Evolutionary conservation across 2,113 vertebrate species (phyloP), one percentile per base, ranked within the genome.

Genomic region (Vulpes lagopus): DNA sequence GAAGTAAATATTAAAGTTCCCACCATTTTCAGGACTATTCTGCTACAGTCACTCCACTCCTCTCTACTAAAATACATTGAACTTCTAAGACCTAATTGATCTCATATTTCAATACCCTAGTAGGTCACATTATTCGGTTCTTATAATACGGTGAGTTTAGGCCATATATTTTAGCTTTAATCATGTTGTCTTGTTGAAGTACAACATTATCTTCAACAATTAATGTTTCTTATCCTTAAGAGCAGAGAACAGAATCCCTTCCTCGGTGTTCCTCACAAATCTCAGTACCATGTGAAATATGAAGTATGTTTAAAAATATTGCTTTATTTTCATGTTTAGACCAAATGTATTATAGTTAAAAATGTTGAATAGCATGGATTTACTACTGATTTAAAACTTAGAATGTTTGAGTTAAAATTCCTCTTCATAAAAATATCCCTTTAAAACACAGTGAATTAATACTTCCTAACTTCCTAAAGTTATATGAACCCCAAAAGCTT

Each of bases 261-360:
- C n/a, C 53, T 79, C 73, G 64, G 7, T 94, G 49, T 87, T 84
- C 43, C 16, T 85, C 71, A 89, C 23, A 96, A 32, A 85, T 15
- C 27, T 87, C 43, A 49, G 43, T 62, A 85, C 20, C 35, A 59
- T 89, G 82, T 17, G 57, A 32, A 95, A 88, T 85, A 94, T 59
- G 93, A 96, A 96, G 43, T 10, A 76, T 11, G 35, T 60, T 93
- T 91, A 16, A 96, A 93, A 93, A 89, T 81, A 89, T 65, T 76
- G 38, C 65, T 89, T 95, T 15, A 16, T 86, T 67, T 74, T 71
- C 87, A 62, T 38, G 27, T 38, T 96, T 83, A 67, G 55, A 94
- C 89, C 53, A 97, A 85, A 94, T 78, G 51, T 82, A 81, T 32
- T 91, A 59, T 49, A 92, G 22, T 73, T 88, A 73, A 73, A 92